Evolutionary conservation across 2,797 vertebrate genomes (phyloP).

Genomic region (Sciurus carolinensis): DNA sequence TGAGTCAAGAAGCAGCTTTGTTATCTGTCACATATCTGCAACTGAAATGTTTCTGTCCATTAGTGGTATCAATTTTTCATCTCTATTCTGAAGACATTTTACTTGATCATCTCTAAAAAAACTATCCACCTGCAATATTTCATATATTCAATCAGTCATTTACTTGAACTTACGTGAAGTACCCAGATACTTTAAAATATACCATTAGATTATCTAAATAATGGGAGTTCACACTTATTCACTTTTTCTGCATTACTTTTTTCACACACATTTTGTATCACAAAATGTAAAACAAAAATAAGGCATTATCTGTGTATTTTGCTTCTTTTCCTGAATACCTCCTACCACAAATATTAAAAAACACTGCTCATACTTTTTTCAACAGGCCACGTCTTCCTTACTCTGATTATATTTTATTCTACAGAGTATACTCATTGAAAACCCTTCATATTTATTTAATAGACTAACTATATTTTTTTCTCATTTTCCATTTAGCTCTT

Average conservation of each 20-base stretch:
- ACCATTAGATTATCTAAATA: neutral
- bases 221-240: neutral
- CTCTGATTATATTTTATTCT: neutral
- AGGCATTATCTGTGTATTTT: neutral
- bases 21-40: neutral
- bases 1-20: neutral
- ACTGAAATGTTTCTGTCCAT: neutral
- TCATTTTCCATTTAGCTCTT: conserved; percentile 38
- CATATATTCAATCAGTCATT: neutral
- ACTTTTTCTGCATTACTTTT: neutral
- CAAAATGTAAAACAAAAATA: neutral
- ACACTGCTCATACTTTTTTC: neutral
- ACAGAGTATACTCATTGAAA: conserved; percentile 9
- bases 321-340: neutral
- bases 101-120: neutral
- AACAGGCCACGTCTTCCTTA: neutral
- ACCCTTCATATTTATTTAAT: neutral
- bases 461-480: conserved; percentile 5
- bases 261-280: neutral
- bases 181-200: neutral
- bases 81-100: neutral
- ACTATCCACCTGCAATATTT: neutral
- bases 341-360: neutral
- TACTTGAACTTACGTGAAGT: neutral
- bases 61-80: neutral